Evolutionary conservation across 2,113 vertebrate genomes (phyloP), one percentile per base, ranked within the genome.

Genomic region (Syngnathus typhle): DNA sequence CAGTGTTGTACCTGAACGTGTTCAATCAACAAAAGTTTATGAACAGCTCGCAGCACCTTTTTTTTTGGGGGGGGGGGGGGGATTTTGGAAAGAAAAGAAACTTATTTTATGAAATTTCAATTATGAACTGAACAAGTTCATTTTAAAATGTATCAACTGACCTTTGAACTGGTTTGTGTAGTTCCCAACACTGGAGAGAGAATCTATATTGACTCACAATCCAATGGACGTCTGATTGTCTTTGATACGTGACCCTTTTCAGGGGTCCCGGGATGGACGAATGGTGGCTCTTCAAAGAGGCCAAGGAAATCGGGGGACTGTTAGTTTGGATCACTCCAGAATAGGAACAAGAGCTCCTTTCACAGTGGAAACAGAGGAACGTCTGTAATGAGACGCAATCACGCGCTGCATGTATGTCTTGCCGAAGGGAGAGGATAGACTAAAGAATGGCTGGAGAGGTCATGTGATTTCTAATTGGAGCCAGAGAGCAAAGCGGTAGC

Each of bases 401-500:
- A 91, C 76, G 77, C 18, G 71, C 85, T 67, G 83, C 78, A 73
- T 85, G 86, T 88, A 84, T 89, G 83, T 87, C 67, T 74, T 86
- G 77, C 12, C 32, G 16, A 65, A 52, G 47, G 65, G 52, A 74
- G 59, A 63, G 68, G 62, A 16, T 76, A 62, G 65, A 70, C 70
- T 52, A 54, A 16, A 66, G 66, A 13, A 75, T 72, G 72, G 72
- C 66, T 67, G 74, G 60, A 65, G 47, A 0, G 67, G 84, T 91
- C 89, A 85, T 84, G 85, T 84, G 89, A 83, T 83, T 84, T 77
- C 52, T 89, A 91, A 91, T 88, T 92, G 86, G 79, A 88, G 85
- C 82, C 91, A 93, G 87, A 82, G 68, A 69, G 60, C 7, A 4
- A 77, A 43, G 39, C 16, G 2, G 4, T 12, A 6, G 9, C 8